Evolutionary conservation across 2,888 invertebrate species (phyloP), one percentile per base, ranked within the genome.

Genomic region (Elegia similella): DNA sequence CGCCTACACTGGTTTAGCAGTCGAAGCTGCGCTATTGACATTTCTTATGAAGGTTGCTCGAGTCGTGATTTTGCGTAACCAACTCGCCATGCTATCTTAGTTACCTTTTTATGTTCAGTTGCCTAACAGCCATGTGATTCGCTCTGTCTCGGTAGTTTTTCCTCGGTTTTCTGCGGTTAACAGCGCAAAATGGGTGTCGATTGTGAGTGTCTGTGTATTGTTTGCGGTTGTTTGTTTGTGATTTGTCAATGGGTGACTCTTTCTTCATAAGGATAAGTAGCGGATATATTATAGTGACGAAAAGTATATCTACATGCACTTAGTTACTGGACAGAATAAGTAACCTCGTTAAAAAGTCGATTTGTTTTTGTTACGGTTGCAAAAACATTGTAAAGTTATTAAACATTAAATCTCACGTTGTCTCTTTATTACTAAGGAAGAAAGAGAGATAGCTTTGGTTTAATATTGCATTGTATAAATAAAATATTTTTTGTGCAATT

Each of bases 11-110:
- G 57, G 61, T 56, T 64, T 57, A 62, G 58, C 69, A 72, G 73
- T 76, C 79, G 77, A 78, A 78, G 82, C 77, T 76, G 74, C 75
- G 82, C 81, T 88, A 88, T 90, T 89, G 89, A 89, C 90, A 89
- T 90, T 89, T 85, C 82, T 77, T 76, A 76, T 78, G 88, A 90
- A 89, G 89, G 89, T 82, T 85, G 82, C 78, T 66, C 61, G 65
- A 73, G 85, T 88, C 87, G 88, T 88, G 88, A 85, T 88, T 89
- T 88, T 88, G 89, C 86, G 88, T 86, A 88, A 89, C 82, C 80
- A 73, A 76, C 78, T 73, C 78, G 80, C 73, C 80, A 77, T 69
- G 70, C 67, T 72, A 69, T 70, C 75, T 79, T 73, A 75, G 72
- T 67, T 77, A 72, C 71, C 77, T 83, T 85, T 84, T 85, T 83